Evolutionary conservation across 2,113 vertebrate species (phyloP).

Genomic region (Edolisoma coerulescens): DNA sequence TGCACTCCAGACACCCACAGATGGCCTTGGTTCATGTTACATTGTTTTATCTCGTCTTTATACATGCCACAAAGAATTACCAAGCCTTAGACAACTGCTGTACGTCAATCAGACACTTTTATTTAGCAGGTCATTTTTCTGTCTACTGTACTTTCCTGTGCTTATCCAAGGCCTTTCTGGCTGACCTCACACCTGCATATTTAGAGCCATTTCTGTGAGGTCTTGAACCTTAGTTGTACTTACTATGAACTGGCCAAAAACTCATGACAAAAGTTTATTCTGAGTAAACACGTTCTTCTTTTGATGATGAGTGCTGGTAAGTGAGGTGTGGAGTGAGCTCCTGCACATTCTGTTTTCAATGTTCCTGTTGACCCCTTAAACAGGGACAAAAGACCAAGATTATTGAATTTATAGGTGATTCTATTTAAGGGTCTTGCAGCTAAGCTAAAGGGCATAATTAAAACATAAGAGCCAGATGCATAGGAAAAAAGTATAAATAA

Average conservation of each 20-base stretch:
- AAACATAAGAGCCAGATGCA: neutral
- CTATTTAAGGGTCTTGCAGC: neutral
- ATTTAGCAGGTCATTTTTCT: slow-evolving; percentile 9
- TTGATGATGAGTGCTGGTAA: neutral
- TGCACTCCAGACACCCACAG: neutral
- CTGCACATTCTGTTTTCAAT: neutral
- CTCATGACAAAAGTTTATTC: neutral
- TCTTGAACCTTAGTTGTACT: neutral
- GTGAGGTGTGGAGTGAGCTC: neutral
- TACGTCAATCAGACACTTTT: slow-evolving; percentile 1
- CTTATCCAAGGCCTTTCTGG: neutral
- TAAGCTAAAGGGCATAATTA: neutral
- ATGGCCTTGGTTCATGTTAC: slow-evolving; percentile 7
- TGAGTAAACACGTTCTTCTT: neutral
- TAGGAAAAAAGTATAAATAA: neutral
- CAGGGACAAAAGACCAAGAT: neutral
- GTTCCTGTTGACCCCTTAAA: neutral
- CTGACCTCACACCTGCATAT: neutral
- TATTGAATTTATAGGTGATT: neutral
- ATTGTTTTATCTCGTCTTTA: slow-evolving; percentile 41
- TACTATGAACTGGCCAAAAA: neutral
- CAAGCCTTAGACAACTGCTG: slow-evolving; percentile 13
- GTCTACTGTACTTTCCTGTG: neutral
- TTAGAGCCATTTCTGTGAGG: neutral
- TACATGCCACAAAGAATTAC: neutral